A percentile compares a stretch with the other conserved stretches of the same genome.
Evolutionary conservation across 2,113 vertebrate genomes (phyloP).

Genomic region (Hystrix cristata): DNA sequence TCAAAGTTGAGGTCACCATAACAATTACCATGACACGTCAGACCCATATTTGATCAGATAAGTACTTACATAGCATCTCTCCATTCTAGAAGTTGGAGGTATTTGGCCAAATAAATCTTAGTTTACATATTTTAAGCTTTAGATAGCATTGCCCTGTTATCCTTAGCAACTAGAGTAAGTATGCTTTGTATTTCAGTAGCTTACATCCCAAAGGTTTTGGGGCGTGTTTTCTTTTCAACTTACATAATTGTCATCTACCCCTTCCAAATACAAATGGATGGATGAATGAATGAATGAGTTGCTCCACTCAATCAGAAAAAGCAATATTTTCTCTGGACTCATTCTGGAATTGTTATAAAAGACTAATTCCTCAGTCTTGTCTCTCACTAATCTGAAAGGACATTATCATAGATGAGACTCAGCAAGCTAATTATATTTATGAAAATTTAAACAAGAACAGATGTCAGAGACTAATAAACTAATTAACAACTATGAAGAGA

Average conservation of each 20-base stretch:
- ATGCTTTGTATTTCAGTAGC: not conserved
- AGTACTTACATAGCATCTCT: not conserved
- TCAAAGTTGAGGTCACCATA: slow-evolving; percentile 37
- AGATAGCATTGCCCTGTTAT: not conserved
- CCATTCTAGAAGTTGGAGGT: not conserved
- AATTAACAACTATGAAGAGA: not conserved
- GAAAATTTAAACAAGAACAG: not conserved
- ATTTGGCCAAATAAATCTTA: not conserved
- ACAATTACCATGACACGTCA: slow-evolving; percentile 11
- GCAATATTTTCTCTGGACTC: not conserved
- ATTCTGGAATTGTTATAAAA: not conserved
- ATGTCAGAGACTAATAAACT: slow-evolving; percentile 28
- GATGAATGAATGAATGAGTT: not conserved
- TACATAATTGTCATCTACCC: not conserved
- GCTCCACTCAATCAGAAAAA: not conserved
- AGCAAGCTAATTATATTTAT: not conserved
- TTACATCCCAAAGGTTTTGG: not conserved
- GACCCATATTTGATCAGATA: not conserved
- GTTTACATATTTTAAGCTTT: not conserved
- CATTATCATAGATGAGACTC: not conserved
- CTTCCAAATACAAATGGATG: not conserved
- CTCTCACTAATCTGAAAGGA: not conserved
- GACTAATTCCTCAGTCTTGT: not conserved
- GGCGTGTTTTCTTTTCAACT: not conserved
- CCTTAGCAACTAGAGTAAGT: not conserved